A percentile compares a stretch with the other conserved stretches of the same genome.
These are phyloP conservation scores for Lamellibrachia columna DNA, from an alignment of 2,888 invertebrate species.

Conservation along the genomic window DNA sequence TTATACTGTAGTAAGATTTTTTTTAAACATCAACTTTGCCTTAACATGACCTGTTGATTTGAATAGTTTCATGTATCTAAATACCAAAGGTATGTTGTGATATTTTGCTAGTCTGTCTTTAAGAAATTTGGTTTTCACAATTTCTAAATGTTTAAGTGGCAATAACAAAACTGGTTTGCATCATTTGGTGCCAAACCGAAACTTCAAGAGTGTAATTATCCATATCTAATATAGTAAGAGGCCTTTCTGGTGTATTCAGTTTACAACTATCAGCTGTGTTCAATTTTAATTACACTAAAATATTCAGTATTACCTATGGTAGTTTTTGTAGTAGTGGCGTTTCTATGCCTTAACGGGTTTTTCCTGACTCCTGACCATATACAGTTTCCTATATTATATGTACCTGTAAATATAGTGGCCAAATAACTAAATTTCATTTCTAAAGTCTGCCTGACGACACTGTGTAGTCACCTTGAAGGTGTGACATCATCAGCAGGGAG, in stretches of 20 bases:
- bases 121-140: background rate
- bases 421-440: no score
- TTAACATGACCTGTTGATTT: background rate
- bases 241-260: no score
- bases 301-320: no score
- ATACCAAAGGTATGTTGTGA: background rate
- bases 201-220: no score
- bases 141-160: background rate
- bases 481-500: slow-evolving; percentile 57
- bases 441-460: background rate
- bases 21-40: background rate
- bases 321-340: no score
- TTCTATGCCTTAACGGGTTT: no score
- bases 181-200: background rate
- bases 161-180: background rate
- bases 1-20: background rate
- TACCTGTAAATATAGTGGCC: no score
- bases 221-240: no score
- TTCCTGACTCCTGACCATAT: no score
- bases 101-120: background rate
- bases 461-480: slow-evolving; percentile 43
- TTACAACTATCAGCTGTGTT: no score
- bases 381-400: no score
- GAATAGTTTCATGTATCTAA: background rate
- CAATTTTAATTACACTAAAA: no score